phyloP scores from a whole-genome alignment of 2,113 vertebrate species.

The Passer domesticus region DNA sequence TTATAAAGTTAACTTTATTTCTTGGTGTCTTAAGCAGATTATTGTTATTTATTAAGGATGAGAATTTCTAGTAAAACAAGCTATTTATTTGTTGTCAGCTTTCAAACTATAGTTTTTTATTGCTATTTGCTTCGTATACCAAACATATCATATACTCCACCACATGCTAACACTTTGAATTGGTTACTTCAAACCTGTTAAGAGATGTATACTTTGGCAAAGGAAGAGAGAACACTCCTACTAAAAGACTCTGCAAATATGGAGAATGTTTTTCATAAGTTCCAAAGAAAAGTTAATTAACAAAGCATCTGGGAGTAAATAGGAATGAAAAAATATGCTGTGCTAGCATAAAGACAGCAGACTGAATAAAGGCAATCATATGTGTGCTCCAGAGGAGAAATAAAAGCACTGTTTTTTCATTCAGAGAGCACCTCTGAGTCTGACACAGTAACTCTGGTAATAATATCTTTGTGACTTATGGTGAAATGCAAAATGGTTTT shows the following conservation, averaged over 20 bases:
- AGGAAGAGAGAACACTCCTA: not conserved
- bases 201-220: not conserved
- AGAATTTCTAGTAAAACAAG: not conserved
- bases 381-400: not conserved
- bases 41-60: not conserved
- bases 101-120: not conserved
- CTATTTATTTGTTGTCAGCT: not conserved
- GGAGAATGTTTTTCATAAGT: not conserved
- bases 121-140: not conserved
- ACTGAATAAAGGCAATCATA: not conserved
- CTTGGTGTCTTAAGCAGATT: not conserved
- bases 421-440: not conserved
- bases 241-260: not conserved
- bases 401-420: not conserved
- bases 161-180: not conserved
- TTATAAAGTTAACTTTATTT: not conserved
- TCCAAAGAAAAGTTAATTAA: conserved; percentile 25
- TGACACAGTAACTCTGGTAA: not conserved
- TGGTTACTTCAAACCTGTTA: conserved; percentile 3
- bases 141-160: not conserved
- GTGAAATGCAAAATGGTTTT: not conserved
- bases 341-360: not conserved
- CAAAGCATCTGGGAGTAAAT: conserved; percentile 13
- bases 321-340: not conserved
- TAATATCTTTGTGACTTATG: not conserved